Percentiles rank a stretch among this genome's conserved stretches.
phyloP scores from a whole-genome alignment of 2,888 invertebrate species.

The Disparrhopalites patrizii region DNA sequence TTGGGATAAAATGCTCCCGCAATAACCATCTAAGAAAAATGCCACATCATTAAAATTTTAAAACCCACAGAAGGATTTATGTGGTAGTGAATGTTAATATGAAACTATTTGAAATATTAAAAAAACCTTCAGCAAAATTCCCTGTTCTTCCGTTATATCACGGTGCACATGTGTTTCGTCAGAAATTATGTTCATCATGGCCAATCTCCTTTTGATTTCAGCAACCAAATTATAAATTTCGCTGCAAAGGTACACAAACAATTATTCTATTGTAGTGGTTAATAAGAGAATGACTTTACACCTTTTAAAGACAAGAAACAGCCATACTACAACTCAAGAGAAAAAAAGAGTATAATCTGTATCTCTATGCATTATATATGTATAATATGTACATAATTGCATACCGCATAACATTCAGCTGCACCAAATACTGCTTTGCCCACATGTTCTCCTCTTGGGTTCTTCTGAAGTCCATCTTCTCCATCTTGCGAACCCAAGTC shows the following conservation, averaged over 20 bases:
- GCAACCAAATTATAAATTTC: constrained; percentile 68
- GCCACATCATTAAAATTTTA: too few species aligned
- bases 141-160: constrained; percentile 54
- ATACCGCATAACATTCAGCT: constrained; percentile 62
- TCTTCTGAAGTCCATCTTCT: constrained; percentile 58
- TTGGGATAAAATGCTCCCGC: constrained; percentile 91
- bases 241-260: constrained; percentile 29
- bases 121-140: constrained; percentile 63
- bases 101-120: neutral
- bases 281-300: neutral
- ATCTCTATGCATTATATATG: neutral
- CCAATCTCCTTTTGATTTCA: constrained; percentile 66
- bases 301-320: neutral
- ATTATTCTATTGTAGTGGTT: too few species aligned
- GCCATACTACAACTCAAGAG: constrained; percentile 2
- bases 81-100: constrained; percentile 17
- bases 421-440: constrained; percentile 67
- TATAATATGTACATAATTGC: constrained; percentile 28
- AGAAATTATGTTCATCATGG: constrained; percentile 61
- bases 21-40: constrained; percentile 70
- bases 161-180: constrained; percentile 35
- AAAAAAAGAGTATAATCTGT: neutral
- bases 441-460: constrained; percentile 59
- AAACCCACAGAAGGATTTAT: too few species aligned
- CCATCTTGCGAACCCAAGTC: constrained; percentile 66